Base-by-base conservation (phyloP, 2,888 invertebrate species). In the Polyploca ridens region DNA sequence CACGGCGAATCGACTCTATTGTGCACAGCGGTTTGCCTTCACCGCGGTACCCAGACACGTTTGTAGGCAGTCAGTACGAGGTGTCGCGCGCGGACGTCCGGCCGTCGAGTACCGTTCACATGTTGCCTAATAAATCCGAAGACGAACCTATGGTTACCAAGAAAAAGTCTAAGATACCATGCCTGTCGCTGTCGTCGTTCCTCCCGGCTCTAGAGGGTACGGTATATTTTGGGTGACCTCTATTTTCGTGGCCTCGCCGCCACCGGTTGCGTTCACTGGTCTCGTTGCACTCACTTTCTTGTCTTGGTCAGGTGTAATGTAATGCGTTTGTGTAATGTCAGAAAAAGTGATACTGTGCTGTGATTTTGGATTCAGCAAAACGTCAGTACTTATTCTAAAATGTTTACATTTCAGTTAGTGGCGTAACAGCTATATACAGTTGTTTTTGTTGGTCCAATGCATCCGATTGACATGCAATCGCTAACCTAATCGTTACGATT, bases 121-220 rank as follows among this genome's bases (percentile, higher is more conserved):
- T 93, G 93, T 90, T 93, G 82, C 90, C 91, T 77, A 90, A 81
- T 77, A 91, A 90, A 77, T 79, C 89, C 60, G 90, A 90, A 71
- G 90, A 90, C 84, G 93, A 92, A 72, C 83, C 89, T 64, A 91
- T 93, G 91, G 93, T 93, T 70, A 86, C 90, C 83, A 94, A 94
- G 87, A 94, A 93, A 90, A 93, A 93, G 78, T 90, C 89, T 64
- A 93, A 92, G 87, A 93, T 94, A 89, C 92, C 94, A 86, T 94
- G 94, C 78, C 86, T 94, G 68, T 93, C 94, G 70, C 82, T 94
- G 71, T 89, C 93, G 19, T 89, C 93, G 67, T 91, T 94, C 79
- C 90, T 94, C 68, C 94, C 94, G 76, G 92, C 92, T 66, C 77
- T 94, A 80, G 94, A 94, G 93, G 94, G 94, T 94, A 93, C 86